Conservation (phyloP, 2,888 invertebrate genomes). For the Melieria picta region DNA sequence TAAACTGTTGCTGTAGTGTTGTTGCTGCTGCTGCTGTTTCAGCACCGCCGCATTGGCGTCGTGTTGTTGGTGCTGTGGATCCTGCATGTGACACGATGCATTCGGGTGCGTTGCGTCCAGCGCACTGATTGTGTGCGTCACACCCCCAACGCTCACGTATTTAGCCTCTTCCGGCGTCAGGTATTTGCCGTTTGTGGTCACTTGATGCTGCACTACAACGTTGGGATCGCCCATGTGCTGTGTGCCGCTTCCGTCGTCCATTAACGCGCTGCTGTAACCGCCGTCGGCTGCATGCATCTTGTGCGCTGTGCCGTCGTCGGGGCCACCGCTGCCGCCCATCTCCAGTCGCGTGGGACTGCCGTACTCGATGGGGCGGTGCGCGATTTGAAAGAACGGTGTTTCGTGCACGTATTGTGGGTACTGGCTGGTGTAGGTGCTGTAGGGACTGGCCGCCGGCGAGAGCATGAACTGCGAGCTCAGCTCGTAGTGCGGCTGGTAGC, state of each 20-base stretch:
- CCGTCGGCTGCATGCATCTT: slow-evolving; percentile 67
- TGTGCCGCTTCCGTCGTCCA: slow-evolving; percentile 34
- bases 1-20: slow-evolving; percentile 44
- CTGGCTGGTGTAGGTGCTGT: slow-evolving; percentile 73
- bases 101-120: slow-evolving; percentile 55
- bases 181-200: slow-evolving; percentile 61
- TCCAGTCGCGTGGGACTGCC: slow-evolving; percentile 65
- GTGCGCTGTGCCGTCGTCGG: slow-evolving; percentile 68
- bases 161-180: slow-evolving; percentile 62
- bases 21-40: slow-evolving; percentile 45
- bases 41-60: slow-evolving; percentile 39
- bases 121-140: slow-evolving; percentile 50
- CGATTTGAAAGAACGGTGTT: slow-evolving; percentile 76
- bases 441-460: slow-evolving; percentile 75
- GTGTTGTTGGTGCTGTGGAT: slow-evolving; percentile 46
- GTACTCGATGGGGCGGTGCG: slow-evolving; percentile 64
- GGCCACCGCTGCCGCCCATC: slow-evolving; percentile 56
- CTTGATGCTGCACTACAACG: slow-evolving; percentile 51
- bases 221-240: slow-evolving; percentile 40
- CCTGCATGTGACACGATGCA: slow-evolving; percentile 57
- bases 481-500: slow-evolving; percentile 81
- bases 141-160: slow-evolving; percentile 56
- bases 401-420: slow-evolving; percentile 79
- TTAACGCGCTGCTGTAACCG: slow-evolving; percentile 64
- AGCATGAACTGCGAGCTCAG: slow-evolving; percentile 79